Percentiles rank a stretch among this genome's conserved stretches.
Evolutionary conservation across 2,113 vertebrate genomes (phyloP).

Genomic region (Menura novaehollandiae): DNA sequence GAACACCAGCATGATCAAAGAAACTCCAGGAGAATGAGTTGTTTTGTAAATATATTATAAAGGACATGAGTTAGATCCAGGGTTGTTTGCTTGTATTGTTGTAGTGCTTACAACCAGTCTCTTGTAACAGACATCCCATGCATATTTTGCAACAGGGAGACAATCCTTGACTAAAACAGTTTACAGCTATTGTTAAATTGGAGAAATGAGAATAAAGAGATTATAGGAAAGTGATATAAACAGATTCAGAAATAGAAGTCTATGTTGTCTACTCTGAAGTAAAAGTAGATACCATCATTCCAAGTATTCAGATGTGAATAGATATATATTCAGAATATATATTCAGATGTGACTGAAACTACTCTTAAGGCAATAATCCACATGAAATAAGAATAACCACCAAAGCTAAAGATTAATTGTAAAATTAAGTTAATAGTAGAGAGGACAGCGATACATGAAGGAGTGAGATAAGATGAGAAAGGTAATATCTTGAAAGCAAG

Average conservation of each 20-base stretch:
- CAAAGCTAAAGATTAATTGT: neutral
- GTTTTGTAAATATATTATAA: neutral
- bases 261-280: neutral
- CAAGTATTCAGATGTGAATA: neutral
- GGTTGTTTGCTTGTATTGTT: neutral
- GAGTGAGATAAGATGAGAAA: neutral
- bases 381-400: neutral
- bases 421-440: neutral
- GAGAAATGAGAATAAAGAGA: neutral
- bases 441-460: neutral
- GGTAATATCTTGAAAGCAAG: neutral
- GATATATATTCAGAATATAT: too few relatives aligned
- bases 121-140: neutral
- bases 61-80: neutral
- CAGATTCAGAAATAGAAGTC: neutral
- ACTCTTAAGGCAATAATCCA: neutral
- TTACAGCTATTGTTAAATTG: neutral
- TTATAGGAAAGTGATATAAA: neutral
- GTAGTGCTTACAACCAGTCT: neutral
- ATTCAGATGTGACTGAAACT: neutral
- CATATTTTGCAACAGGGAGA: neutral
- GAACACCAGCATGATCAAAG: neutral
- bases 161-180: neutral
- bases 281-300: neutral
- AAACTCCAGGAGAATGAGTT: neutral